A percentile compares a stretch with the other conserved stretches of the same genome.
Evolutionary conservation across 2,797 vertebrate species (phyloP).

Genomic region (Chloroceryle amazona): DNA sequence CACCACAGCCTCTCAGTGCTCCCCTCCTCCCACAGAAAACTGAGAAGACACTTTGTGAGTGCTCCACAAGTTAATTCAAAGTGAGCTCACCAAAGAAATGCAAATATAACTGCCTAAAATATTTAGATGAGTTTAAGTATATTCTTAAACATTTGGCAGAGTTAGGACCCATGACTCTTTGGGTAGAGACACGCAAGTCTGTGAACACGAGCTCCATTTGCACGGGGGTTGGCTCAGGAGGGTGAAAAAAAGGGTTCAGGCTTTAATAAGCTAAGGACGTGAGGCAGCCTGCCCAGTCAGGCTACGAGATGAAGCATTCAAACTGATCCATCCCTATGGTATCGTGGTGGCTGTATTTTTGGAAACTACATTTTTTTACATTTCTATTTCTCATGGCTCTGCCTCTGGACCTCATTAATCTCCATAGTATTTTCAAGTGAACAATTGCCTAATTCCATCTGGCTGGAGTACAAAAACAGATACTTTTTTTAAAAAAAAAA

Average conservation of each 20-base stretch:
- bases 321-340: constrained; percentile 75
- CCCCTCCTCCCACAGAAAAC: not conserved
- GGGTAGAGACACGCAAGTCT: not conserved
- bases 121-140: not conserved
- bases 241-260: constrained; percentile 57
- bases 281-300: constrained; percentile 60
- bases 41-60: not conserved
- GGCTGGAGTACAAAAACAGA: constrained; percentile 49
- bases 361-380: constrained; percentile 75
- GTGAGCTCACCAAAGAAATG: constrained; percentile 4
- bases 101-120: not conserved
- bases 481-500: not conserved
- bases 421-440: constrained; percentile 80
- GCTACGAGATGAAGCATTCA: constrained; percentile 57
- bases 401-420: constrained; percentile 82
- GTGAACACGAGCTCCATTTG: not conserved
- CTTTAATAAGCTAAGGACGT: constrained; percentile 53
- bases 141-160: not conserved
- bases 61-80: not conserved
- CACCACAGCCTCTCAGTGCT: not conserved
- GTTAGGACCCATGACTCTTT: not conserved
- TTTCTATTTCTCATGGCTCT: constrained; percentile 80
- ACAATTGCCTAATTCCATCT: constrained; percentile 83
- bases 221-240: constrained; percentile 3
- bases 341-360: constrained; percentile 79